A percentile compares a stretch with the other conserved stretches of the same genome.
Conservation (phyloP, 2,797 vertebrate species). For the Sarcophilus harrisii region DNA sequence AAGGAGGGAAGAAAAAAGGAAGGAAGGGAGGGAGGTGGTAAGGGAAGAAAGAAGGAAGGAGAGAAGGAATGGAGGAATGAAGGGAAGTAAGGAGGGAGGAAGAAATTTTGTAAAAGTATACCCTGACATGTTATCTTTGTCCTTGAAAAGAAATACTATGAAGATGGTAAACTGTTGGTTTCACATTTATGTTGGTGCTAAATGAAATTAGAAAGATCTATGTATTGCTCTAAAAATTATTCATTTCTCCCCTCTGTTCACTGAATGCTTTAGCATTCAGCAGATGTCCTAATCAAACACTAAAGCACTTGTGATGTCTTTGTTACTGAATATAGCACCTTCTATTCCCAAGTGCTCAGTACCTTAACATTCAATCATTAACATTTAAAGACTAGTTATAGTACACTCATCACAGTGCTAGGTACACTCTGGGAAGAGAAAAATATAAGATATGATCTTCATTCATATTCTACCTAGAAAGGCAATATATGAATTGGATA, state of each 20-base stretch:
- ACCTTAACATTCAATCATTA: background rate
- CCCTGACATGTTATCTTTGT: background rate
- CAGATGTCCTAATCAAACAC: background rate
- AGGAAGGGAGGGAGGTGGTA: background rate
- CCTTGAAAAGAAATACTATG: background rate
- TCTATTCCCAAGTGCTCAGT: background rate
- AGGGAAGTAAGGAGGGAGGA: background rate
- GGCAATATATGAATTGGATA: background rate
- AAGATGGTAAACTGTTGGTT: background rate
- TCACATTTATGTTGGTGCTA: background rate
- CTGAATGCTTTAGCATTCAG: background rate
- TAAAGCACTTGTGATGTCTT: background rate
- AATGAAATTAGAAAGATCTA: background rate
- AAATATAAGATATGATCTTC: background rate
- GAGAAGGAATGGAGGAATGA: background rate
- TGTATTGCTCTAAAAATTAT: background rate
- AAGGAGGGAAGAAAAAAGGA: background rate
- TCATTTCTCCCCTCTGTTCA: background rate
- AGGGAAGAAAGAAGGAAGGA: too few relatives aligned
- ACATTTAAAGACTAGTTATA: constrained; percentile 12
- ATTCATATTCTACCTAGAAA: background rate
- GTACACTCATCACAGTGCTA: background rate
- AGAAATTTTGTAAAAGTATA: background rate
- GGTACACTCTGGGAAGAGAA: background rate
- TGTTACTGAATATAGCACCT: background rate